phyloP scores from a whole-genome alignment of 2,797 vertebrate genomes.

The Morus bassanus region DNA sequence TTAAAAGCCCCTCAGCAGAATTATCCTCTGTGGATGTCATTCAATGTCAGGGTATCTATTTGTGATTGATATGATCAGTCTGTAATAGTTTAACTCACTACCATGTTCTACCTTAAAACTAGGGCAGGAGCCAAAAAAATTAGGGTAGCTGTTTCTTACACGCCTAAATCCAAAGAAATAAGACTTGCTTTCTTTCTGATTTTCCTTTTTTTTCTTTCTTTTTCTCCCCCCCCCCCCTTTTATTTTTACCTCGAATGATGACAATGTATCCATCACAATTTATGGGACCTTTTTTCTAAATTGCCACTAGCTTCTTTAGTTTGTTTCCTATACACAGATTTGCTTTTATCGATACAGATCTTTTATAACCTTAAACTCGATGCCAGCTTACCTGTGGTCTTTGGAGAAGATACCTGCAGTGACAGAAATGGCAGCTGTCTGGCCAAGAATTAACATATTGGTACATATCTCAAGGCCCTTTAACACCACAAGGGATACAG shows the following conservation, averaged over 20 bases:
- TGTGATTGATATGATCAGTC: neutral
- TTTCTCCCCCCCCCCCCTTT: too few relatives aligned
- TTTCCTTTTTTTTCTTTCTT: too few relatives aligned
- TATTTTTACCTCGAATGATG: neutral
- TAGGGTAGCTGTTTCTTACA: neutral
- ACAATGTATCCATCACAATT: neutral
- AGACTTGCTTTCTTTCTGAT: neutral
- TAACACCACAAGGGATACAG: neutral
- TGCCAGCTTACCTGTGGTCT: neutral
- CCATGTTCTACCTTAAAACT: neutral
- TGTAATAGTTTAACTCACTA: neutral
- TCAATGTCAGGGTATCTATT: neutral
- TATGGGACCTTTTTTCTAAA: neutral
- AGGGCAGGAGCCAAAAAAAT: neutral
- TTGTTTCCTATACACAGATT: neutral
- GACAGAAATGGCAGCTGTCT: neutral
- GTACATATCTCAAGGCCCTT: neutral
- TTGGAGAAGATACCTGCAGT: neutral
- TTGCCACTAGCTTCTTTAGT: neutral
- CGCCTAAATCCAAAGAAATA: neutral
- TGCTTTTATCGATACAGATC: neutral
- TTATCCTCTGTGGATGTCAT: neutral
- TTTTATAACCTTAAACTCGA: neutral
- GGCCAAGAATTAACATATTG: neutral
- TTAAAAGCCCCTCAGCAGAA: neutral